A percentile compares a stretch with the other conserved stretches of the same genome.
phyloP scores from a whole-genome alignment of 2,113 vertebrate genomes.

The Cichladusa arquata region DNA sequence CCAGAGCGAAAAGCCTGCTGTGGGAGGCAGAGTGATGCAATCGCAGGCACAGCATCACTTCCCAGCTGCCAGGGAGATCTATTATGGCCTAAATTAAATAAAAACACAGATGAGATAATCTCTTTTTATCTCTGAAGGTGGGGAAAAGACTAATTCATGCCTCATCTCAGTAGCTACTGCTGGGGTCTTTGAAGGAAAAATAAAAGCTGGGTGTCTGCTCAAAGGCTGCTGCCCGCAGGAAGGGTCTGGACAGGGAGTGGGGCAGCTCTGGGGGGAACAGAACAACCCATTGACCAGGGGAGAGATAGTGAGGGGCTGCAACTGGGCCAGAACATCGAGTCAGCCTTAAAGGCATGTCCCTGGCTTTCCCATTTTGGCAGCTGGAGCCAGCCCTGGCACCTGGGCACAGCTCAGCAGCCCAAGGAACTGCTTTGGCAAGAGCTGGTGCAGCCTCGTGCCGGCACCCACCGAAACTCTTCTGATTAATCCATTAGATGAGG shows the following conservation, averaged over 20 bases:
- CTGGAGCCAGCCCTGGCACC: not conserved
- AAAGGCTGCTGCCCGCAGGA: not conserved
- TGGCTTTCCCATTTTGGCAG: not conserved
- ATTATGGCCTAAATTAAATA: slow-evolving; percentile 79
- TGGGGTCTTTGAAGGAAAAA: not conserved
- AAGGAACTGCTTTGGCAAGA: not conserved
- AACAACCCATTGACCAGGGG: not conserved
- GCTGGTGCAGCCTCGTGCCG: not conserved
- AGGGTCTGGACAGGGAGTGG: not conserved
- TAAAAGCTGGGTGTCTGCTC: not conserved
- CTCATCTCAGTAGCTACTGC: slow-evolving; percentile 11
- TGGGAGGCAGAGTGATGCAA: slow-evolving; percentile 70
- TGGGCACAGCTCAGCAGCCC: not conserved
- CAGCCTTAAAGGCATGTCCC: not conserved
- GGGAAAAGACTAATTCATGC: slow-evolving; percentile 61
- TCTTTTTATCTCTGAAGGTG: slow-evolving; percentile 69
- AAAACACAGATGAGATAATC: slow-evolving; percentile 73
- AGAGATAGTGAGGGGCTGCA: not conserved
- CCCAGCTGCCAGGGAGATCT: slow-evolving; percentile 70
- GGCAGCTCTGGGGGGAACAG: rapidly evolving
- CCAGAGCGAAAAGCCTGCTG: slow-evolving; percentile 57
- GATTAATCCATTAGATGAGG: not conserved
- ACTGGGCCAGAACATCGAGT: not conserved
- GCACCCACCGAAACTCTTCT: not conserved
- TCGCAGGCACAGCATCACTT: slow-evolving; percentile 72